These are phyloP conservation scores for Lordiphosa fenestrarum DNA, from an alignment of 2,888 invertebrate species.

Conservation along the genomic window DNA sequence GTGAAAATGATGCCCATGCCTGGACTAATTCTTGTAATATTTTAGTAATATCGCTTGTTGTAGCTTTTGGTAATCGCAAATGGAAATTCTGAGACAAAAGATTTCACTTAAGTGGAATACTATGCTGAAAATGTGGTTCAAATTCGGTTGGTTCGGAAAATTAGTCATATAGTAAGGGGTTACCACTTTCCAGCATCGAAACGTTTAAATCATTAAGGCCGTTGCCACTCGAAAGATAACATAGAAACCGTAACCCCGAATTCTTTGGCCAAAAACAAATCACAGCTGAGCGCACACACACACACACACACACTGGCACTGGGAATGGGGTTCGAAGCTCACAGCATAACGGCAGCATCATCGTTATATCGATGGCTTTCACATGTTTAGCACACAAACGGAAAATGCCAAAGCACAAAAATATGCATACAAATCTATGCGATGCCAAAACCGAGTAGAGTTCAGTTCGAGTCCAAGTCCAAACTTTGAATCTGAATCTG, in stretches of 20 bases:
- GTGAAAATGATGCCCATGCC: too few species aligned
- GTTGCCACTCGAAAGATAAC: conserved; percentile 6
- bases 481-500: conserved; percentile 46
- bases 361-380: conserved; percentile 69
- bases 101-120: too few species aligned
- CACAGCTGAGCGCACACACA: conserved; percentile 46
- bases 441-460: conserved; percentile 52
- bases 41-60: too few species aligned
- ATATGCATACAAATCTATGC: conserved; percentile 72
- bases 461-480: conserved; percentile 24
- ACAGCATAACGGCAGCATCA: conserved; percentile 44
- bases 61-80: too few species aligned
- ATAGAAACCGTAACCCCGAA: conserved; percentile 17
- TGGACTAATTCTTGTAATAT: too few species aligned
- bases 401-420: conserved; percentile 66
- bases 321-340: conserved; percentile 6
- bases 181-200: too few species aligned
- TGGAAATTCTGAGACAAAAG: too few species aligned
- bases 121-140: too few species aligned
- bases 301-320: conserved; percentile 18
- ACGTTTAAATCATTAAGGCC: conserved; percentile 5
- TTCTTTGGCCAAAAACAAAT: conserved; percentile 52
- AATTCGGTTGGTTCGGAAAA: too few species aligned
- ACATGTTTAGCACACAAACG: conserved; percentile 73
- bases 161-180: too few species aligned